Evolutionary conservation across 2,888 invertebrate genomes (phyloP).

Genomic region (Drosophila rellima): DNA sequence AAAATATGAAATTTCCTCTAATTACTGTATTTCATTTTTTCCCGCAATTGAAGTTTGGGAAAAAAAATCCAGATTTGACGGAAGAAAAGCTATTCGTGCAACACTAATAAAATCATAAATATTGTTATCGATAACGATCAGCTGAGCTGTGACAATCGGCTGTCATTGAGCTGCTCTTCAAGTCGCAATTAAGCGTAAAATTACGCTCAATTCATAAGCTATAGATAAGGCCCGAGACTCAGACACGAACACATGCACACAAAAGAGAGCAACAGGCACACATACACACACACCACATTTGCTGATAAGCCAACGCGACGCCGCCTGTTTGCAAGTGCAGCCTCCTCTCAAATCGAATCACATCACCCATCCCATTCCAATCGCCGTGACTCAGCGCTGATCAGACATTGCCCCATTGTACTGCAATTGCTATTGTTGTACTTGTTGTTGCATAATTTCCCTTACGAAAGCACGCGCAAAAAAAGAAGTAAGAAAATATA

Average conservation of each 20-base stretch:
- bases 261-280: conserved; percentile 15
- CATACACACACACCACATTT: conserved; percentile 20
- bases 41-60: too few species aligned
- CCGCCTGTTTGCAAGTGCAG: conserved; percentile 12
- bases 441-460: conserved; percentile 46
- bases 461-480: conserved; percentile 17
- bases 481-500: conserved; percentile 11
- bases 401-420: conserved; percentile 47
- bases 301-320: conserved; percentile 39
- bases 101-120: neutral
- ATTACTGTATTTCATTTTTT: too few species aligned
- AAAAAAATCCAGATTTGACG: too few species aligned
- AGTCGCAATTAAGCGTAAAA: conserved; percentile 39
- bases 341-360: conserved; percentile 1
- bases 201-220: conserved; percentile 24
- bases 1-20: too few species aligned
- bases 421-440: conserved; percentile 10
- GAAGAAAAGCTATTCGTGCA: too few species aligned
- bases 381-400: conserved; percentile 40
- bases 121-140: conserved; percentile 37
- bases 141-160: conserved; percentile 14
- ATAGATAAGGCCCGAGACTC: conserved; percentile 28
- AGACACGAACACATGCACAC: neutral
- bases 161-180: conserved; percentile 75
- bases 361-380: conserved; percentile 6